Percentiles rank a stretch among this genome's conserved stretches.
Conservation (phyloP, 2,888 invertebrate species). For the Rhabditoides inermis region DNA sequence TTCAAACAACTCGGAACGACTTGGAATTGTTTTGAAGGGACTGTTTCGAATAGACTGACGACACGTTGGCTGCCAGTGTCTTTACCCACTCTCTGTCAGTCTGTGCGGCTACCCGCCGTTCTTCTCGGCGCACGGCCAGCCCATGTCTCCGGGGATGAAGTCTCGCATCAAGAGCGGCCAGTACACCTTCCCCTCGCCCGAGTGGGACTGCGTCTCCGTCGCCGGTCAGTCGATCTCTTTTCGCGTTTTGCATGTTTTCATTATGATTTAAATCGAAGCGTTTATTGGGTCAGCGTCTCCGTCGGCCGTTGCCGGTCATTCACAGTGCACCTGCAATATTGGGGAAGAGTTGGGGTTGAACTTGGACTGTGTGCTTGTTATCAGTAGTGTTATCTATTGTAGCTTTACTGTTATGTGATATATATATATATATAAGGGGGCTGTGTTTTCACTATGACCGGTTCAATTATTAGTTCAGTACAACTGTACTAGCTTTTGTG, state of each 20-base stretch:
- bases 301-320: too few species aligned
- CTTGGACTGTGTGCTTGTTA: too few species aligned
- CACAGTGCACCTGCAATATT: too few species aligned
- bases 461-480: too few species aligned
- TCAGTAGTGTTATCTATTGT: too few species aligned
- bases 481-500: too few species aligned
- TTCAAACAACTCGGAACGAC: neutral
- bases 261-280: too few species aligned
- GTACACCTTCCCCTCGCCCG: slow-evolving; percentile 90
- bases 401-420: too few species aligned
- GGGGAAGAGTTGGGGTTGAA: too few species aligned
- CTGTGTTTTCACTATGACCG: too few species aligned
- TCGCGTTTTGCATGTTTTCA: neutral
- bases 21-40: neutral
- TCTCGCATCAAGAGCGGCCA: slow-evolving; percentile 81
- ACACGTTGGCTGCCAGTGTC: neutral
- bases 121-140: slow-evolving; percentile 91
- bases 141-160: slow-evolving; percentile 98
- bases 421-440: too few species aligned
- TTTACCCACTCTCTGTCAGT: slow-evolving; percentile 45
- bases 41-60: neutral
- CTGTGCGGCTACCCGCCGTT: slow-evolving; percentile 98
- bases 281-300: too few species aligned
- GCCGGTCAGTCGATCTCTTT: slow-evolving; percentile 60
- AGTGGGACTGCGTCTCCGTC: slow-evolving; percentile 85